phyloP scores from a whole-genome alignment of 2,797 vertebrate species.

The Typhlichthys subterraneus region DNA sequence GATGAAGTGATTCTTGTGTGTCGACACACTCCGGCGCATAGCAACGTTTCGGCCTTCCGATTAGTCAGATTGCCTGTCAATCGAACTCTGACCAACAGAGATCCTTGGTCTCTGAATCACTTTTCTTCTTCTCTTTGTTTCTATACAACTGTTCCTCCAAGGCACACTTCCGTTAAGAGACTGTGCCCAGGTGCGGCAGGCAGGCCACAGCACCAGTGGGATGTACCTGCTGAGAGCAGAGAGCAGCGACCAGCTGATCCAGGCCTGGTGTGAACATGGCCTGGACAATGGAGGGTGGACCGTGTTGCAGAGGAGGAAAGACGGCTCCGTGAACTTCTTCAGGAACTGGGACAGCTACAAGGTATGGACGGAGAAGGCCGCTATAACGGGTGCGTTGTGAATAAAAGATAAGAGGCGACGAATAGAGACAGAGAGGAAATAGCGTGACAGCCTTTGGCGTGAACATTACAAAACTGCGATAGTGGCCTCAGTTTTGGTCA shows the following conservation, averaged over 20 bases:
- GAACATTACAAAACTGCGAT: too few species aligned
- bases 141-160: conserved; percentile 11
- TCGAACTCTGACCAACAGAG: too few species aligned
- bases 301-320: conserved; percentile 92
- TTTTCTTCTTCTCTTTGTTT: background rate
- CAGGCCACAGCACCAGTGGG: conserved; percentile 88
- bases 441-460: too few species aligned
- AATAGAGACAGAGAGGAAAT: too few species aligned
- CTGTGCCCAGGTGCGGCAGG: conserved; percentile 89
- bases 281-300: conserved; percentile 97
- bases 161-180: conserved; percentile 91
- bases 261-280: conserved; percentile 95
- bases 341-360: conserved; percentile 99
- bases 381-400: too few species aligned
- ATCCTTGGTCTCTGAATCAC: too few species aligned
- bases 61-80: too few species aligned
- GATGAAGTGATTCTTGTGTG: too few species aligned
- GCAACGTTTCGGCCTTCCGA: too few species aligned
- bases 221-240: conserved; percentile 94
- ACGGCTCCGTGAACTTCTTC: conserved; percentile 97
- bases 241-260: conserved; percentile 83
- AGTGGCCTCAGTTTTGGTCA: background rate
- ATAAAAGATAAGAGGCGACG: too few species aligned
- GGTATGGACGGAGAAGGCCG: conserved; percentile 63
- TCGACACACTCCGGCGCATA: too few species aligned